phyloP scores from a whole-genome alignment of 2,797 vertebrate genomes.

The Coracias cyanogaster region DNA sequence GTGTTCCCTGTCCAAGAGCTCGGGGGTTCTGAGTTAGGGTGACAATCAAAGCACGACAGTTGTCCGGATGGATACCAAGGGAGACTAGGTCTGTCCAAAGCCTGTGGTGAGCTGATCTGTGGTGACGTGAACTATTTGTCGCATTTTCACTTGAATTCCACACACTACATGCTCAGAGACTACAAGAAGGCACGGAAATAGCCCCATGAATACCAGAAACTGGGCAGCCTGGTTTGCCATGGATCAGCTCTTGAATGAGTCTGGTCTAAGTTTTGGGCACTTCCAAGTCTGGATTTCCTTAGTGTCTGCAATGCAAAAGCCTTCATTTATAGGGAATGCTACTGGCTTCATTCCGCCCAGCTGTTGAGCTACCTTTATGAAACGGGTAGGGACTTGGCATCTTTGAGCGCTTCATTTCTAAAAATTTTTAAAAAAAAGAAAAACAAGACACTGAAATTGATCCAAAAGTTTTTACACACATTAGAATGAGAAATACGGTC shows the following conservation, averaged over 20 bases:
- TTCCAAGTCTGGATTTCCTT: background rate
- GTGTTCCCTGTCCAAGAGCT: background rate
- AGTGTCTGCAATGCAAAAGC: background rate
- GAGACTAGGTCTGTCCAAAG: background rate
- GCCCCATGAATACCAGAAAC: background rate
- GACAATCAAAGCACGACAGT: background rate
- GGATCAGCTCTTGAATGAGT: background rate
- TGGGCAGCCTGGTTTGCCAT: background rate
- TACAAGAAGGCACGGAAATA: background rate
- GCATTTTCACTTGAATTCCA: background rate
- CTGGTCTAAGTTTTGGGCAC: background rate
- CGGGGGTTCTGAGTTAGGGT: background rate
- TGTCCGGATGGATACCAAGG: background rate
- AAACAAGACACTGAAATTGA: background rate
- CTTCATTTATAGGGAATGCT: background rate
- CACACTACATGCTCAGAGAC: rapidly evolving
- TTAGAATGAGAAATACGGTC: background rate
- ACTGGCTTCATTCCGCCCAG: background rate
- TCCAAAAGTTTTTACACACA: background rate
- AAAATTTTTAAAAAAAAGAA: background rate
- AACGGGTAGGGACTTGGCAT: background rate
- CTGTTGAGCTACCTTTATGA: background rate
- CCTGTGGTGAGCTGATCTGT: background rate
- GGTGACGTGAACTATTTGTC: background rate
- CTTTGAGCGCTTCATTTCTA: background rate